phyloP scores from a whole-genome alignment of 2,797 vertebrate species.

The Falco concolor region DNA sequence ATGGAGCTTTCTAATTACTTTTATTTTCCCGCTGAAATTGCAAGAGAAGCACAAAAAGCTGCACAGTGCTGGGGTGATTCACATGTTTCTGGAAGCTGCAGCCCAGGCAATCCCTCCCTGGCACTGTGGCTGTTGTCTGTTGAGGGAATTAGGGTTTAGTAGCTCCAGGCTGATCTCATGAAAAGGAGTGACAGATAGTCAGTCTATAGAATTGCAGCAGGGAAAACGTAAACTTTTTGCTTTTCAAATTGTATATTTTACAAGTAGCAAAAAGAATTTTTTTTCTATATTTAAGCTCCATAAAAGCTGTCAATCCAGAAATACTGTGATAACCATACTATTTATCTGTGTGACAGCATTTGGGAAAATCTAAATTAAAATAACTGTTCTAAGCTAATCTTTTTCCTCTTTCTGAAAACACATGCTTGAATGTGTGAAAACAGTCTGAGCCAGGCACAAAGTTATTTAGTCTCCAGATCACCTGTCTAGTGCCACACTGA shows the following conservation, averaged over 20 bases:
- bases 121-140: conserved; percentile 10
- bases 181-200: conserved; percentile 2
- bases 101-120: conserved; percentile 45
- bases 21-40: conserved; percentile 69
- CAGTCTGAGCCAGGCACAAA: background rate
- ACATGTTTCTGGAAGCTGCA: conserved; percentile 65
- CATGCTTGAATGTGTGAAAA: background rate
- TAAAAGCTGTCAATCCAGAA: background rate
- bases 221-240: background rate
- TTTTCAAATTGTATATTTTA: background rate
- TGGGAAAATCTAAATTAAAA: background rate
- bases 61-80: conserved; percentile 28
- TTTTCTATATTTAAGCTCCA: background rate
- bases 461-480: background rate
- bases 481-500: background rate
- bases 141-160: background rate
- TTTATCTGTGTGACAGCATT: background rate
- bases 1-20: conserved; percentile 58
- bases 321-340: background rate
- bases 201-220: background rate
- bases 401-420: background rate
- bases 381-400: background rate
- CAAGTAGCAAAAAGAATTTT: background rate
- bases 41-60: conserved; percentile 62
- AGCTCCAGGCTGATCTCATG: background rate